phyloP scores from a whole-genome alignment of 1,140 invertebrate species.

The Centruroides sculpturatus region DNA sequence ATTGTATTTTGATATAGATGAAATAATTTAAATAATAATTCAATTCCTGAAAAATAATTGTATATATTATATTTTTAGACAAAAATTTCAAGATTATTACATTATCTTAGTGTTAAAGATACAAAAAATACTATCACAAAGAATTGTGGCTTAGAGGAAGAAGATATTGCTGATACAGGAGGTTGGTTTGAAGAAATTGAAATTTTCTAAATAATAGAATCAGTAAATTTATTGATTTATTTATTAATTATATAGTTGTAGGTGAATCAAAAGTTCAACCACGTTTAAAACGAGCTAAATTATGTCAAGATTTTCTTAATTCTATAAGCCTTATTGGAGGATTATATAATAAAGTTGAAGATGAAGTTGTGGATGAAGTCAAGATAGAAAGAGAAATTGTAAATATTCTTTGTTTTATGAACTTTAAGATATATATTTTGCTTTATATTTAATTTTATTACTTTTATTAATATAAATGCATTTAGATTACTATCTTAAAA shows the following conservation, averaged over 20 bases:
- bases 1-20: no score
- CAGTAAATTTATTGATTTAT: background rate
- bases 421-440: background rate
- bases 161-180: no score
- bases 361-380: conserved; percentile 25
- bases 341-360: conserved; percentile 23
- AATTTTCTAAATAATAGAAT: no score
- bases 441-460: background rate
- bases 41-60: no score
- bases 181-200: no score
- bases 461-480: background rate
- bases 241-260: background rate
- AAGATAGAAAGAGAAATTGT: conserved; percentile 26
- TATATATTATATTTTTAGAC: background rate
- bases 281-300: conserved; percentile 22
- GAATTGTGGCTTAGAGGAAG: background rate
- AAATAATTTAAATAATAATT: no score
- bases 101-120: conserved; percentile 37
- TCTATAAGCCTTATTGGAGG: conserved; percentile 28
- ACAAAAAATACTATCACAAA: conserved; percentile 20
- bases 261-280: conserved; percentile 13
- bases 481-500: no score
- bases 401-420: conserved; percentile 5
- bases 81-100: conserved; percentile 38
- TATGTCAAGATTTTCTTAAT: conserved; percentile 27